phyloP scores from a whole-genome alignment of 2,113 vertebrate genomes.

The Poeciliopsis turrubarensis region DNA sequence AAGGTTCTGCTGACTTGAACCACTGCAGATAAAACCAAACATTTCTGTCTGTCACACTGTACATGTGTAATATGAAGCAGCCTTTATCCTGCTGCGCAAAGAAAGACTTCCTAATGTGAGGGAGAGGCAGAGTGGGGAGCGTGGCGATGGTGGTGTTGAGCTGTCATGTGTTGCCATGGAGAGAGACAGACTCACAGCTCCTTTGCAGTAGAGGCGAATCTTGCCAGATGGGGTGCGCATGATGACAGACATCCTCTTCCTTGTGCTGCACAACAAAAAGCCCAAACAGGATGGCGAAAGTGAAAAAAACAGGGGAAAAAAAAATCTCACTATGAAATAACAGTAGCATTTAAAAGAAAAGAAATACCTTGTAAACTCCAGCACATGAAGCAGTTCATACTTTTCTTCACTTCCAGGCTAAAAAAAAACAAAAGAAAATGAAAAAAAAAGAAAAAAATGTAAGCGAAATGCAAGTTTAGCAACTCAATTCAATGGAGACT shows the following conservation, averaged over 20 bases:
- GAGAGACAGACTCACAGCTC: slow-evolving; percentile 91
- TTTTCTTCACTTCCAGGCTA: slow-evolving; percentile 90
- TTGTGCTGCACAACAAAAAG: slow-evolving; percentile 75
- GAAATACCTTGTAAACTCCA: slow-evolving; percentile 96
- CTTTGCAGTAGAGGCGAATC: slow-evolving; percentile 99
- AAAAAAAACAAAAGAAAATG: background rate
- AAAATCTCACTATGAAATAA: background rate
- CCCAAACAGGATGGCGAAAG: background rate
- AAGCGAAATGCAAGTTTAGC: slow-evolving; percentile 28
- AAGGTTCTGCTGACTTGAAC: background rate
- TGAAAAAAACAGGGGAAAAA: background rate
- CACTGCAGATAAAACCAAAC: background rate
- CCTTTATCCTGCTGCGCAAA: slow-evolving; percentile 15
- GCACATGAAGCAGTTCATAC: slow-evolving; percentile 93
- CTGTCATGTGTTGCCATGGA: slow-evolving; percentile 76
- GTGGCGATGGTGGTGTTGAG: slow-evolving; percentile 38
- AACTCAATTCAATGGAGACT: slow-evolving; percentile 7
- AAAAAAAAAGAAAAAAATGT: slow-evolving; percentile 3
- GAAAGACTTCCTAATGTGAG: slow-evolving; percentile 34
- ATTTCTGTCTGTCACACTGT: slow-evolving; percentile 8
- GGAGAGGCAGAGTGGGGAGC: slow-evolving; percentile 22
- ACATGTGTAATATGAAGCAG: slow-evolving; percentile 21
- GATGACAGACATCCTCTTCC: slow-evolving; percentile 99
- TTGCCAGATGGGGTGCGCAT: slow-evolving; percentile 95
- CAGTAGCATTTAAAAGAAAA: background rate